These are phyloP conservation scores for Oplegnathus fasciatus DNA, from an alignment of 2,113 vertebrate genomes.

Conservation along the genomic window DNA sequence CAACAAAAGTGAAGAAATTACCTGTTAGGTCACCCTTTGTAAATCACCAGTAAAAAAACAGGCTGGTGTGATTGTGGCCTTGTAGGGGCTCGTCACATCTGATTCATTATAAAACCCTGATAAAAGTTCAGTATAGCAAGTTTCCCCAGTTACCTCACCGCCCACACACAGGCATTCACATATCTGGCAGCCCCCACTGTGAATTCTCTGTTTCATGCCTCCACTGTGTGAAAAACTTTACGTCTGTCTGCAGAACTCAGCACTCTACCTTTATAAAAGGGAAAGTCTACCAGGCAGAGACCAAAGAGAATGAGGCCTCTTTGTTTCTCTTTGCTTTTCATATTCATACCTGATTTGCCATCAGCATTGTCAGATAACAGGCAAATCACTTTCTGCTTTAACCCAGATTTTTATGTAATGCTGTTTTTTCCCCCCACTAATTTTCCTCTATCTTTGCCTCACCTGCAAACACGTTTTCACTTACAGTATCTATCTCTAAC, in stretches of 20 bases:
- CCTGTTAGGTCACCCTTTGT: conserved; percentile 18
- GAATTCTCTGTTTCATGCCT: conserved; percentile 53
- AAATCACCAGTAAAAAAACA: not conserved
- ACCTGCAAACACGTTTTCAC: conserved; percentile 19
- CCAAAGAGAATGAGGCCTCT: conserved; percentile 60
- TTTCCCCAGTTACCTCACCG: conserved; percentile 57
- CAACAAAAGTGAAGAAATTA: conserved; percentile 10
- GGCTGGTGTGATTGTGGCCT: conserved; percentile 19
- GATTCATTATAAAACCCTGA: conserved; percentile 61
- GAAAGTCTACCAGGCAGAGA: conserved; percentile 47
- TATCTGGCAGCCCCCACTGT: conserved; percentile 41
- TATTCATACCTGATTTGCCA: conserved; percentile 50
- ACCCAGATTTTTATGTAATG: conserved; percentile 51
- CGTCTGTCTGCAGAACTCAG: conserved; percentile 51
- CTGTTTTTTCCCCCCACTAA: not conserved
- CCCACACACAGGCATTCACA: conserved; percentile 56
- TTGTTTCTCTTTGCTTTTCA: conserved; percentile 56
- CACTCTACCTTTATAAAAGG: conserved; percentile 43
- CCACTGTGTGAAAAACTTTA: conserved; percentile 47
- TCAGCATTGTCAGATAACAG: conserved; percentile 59
- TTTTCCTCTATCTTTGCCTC: not conserved
- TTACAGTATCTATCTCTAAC: conserved; percentile 4
- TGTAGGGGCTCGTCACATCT: conserved; percentile 37
- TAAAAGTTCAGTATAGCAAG: conserved; percentile 53
- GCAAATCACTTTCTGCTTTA: conserved; percentile 27